A percentile compares a stretch with the other conserved stretches of the same genome.
These are phyloP conservation scores for Drosophila truncata DNA, from an alignment of 1,140 invertebrate species.

Conservation along the genomic window DNA sequence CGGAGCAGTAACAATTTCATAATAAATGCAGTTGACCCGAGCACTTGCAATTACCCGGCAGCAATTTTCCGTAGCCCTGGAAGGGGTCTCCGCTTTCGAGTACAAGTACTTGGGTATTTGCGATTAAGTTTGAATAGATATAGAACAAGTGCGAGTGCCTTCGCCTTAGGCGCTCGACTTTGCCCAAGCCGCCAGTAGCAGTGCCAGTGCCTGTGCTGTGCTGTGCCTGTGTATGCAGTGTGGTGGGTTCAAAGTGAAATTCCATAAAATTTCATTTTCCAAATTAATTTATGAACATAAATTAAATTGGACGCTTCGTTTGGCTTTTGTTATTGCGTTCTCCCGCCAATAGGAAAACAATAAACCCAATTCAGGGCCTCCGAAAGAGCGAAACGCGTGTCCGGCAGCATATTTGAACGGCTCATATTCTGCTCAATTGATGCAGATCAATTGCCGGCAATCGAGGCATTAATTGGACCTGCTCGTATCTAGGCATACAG, in stretches of 20 bases:
- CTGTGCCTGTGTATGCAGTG: conserved; percentile 31
- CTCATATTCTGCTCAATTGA: conserved; percentile 1
- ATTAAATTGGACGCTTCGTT: conserved; percentile 62
- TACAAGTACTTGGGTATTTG: background rate
- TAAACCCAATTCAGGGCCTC: conserved; percentile 37
- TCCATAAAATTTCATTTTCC: conserved; percentile 80
- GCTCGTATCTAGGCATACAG: background rate
- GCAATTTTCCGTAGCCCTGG: conserved; percentile 24
- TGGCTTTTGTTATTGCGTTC: conserved; percentile 39
- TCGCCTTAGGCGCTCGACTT: conserved; percentile 46
- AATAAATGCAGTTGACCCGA: conserved; percentile 21
- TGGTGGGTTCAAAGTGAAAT: conserved; percentile 77
- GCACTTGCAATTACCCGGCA: conserved; percentile 30
- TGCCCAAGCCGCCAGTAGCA: conserved; percentile 6
- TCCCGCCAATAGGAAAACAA: conserved; percentile 36
- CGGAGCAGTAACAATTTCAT: conserved; percentile 3
- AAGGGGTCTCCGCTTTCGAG: conserved; percentile 1
- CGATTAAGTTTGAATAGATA: conserved; percentile 68
- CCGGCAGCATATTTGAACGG: conserved; percentile 2
- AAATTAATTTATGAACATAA: conserved; percentile 83
- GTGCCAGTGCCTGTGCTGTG: background rate
- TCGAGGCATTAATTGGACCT: conserved; percentile 18
- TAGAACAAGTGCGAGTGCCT: conserved; percentile 24
- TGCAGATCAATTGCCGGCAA: conserved; percentile 34
- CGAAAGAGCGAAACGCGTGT: conserved; percentile 14